Base-by-base conservation (phyloP, 2,888 invertebrate species). In the Thyatira batis region DNA sequence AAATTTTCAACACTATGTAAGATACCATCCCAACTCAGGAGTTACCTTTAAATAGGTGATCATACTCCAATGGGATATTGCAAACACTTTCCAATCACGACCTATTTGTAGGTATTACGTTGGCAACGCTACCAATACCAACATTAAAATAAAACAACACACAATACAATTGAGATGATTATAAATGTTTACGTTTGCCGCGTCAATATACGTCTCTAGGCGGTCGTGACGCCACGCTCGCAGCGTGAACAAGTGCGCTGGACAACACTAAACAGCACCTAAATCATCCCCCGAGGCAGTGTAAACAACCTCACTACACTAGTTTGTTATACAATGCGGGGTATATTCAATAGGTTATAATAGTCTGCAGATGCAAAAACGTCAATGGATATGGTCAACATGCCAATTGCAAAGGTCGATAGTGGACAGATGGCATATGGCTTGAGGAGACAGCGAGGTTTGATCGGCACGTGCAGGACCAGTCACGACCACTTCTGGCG, bases 221-320 rank as follows among this genome's bases (percentile, higher is more conserved):
- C 63, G 68, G 62, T 84, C 85, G 84, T 86, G 85, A 85, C 82
- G 78, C 77, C 84, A 84, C 85, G 84, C 69, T 71, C 68, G 54
- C 68, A 69, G 70, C 73, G 63, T 64, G 73, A 71, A 75, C 80
- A 81, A 78, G 79, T 75, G 78, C 72, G 61, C 74, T 66, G 73
- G 71, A 76, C 76, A 77, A 74, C 73, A 76, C 72, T 63, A 71
- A 71, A 69, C 76, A 74, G 68, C 76, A 74, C 72, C 75, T 79
- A 82, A 84, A 83, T 80, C 79, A 79, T 78, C 76, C 80, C 82
- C 78, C 63, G 65, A 65, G 77, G 80, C 70, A 63, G 70, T 66
- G 60, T 68, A 69, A 65, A 68, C 55, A 67, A 68, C 52, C 45
- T 54, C 33, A 55, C 49, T 56, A 11, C 20, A n/a, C 4, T 43